These are phyloP conservation scores for Scytalopus superciliaris DNA, from an alignment of 2,113 vertebrate genomes.

Conservation along the genomic window DNA sequence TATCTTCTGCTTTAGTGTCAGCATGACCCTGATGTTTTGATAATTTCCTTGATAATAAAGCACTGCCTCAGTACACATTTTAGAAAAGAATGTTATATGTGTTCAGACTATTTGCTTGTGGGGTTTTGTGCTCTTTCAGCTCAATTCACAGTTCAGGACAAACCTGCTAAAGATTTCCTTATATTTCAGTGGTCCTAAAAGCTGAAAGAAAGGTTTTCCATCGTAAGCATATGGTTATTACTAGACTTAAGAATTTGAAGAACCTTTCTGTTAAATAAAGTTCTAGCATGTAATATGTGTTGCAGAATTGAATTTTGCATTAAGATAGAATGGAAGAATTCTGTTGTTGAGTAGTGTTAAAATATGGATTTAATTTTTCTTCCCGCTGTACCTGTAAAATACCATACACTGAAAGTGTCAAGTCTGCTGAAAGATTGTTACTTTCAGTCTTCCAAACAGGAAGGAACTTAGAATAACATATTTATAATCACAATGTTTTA, in stretches of 20 bases:
- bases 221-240: neutral
- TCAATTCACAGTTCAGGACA: neutral
- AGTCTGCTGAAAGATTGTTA: neutral
- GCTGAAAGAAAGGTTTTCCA: neutral
- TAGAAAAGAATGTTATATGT: neutral
- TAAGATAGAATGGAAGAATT: neutral
- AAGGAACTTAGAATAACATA: neutral
- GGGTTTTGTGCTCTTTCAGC: neutral
- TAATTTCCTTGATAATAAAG: neutral
- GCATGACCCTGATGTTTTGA: neutral
- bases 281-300: neutral
- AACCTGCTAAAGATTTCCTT: neutral
- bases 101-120: neutral
- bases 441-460: neutral
- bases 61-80: fast-evolving
- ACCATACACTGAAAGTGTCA: neutral
- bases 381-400: neutral
- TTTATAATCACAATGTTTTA: neutral
- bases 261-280: neutral
- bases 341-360: neutral
- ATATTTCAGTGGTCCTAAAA: neutral
- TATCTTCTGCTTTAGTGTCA: neutral
- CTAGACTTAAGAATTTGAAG: neutral
- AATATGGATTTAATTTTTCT: neutral
- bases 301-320: neutral